Conservation (phyloP, 2,113 vertebrate species). For the Balaeniceps rex region DNA sequence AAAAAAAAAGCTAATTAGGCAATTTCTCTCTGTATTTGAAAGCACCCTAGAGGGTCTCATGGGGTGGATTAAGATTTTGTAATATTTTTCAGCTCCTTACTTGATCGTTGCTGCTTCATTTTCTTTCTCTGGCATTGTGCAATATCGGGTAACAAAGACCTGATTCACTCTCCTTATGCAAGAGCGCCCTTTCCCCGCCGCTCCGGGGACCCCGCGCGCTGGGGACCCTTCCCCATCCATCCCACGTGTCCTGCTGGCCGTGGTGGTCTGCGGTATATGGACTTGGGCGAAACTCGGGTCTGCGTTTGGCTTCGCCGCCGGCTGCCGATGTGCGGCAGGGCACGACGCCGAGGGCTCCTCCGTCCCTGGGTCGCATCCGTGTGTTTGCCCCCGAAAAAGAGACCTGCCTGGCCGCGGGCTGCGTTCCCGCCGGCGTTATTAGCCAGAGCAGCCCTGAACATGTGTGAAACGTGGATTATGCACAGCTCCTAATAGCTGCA, state of each 20-base stretch:
- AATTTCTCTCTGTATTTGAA: constrained; percentile 48
- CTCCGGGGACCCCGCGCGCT: not conserved
- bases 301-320: not conserved
- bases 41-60: constrained; percentile 52
- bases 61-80: constrained; percentile 53
- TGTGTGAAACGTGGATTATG: constrained; percentile 5
- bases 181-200: not conserved
- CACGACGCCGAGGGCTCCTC: not conserved
- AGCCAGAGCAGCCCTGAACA: not conserved
- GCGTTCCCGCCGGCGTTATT: not conserved
- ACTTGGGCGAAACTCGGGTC: not conserved
- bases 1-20: constrained; percentile 58
- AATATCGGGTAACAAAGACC: constrained; percentile 32
- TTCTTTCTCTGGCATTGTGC: not conserved
- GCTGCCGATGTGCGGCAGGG: not conserved
- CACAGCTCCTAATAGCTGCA: not conserved
- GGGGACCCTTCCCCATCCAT: not conserved
- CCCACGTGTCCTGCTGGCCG: not conserved
- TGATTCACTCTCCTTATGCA: constrained; percentile 13
- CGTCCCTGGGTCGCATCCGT: rapidly evolving
- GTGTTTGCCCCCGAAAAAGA: not conserved
- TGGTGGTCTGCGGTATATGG: rapidly evolving
- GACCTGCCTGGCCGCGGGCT: not conserved
- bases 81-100: constrained; percentile 64
- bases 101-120: constrained; percentile 12